Base-by-base conservation (phyloP, 1,140 invertebrate genomes). In the Amphibalanus amphitrite region DNA sequence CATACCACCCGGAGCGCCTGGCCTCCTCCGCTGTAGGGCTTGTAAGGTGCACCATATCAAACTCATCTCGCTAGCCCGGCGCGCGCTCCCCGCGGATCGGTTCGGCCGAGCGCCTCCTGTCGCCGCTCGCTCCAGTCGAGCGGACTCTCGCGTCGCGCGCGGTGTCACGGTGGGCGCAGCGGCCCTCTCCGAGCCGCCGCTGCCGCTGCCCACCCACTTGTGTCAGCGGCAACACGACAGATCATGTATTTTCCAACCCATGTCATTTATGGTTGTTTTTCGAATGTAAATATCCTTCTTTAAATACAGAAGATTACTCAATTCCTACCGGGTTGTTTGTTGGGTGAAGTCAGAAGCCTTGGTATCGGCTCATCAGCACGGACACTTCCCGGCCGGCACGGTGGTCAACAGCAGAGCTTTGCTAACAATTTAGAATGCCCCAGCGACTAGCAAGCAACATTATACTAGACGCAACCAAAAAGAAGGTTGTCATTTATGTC, bases 251-350 rank as follows among this genome's bases (percentile, higher is more conserved):
- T 59, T 59, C 47, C 47, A 59, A 59, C 47, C 47, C 47, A 59
- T 59, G 47, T 59, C 47, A 59, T 59, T 59, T 59, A 59, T 20
- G 47, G 47, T 59, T 59, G 47, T 59, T 59, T 59, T 59, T 59
- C 47, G 47, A 59, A 59, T 59, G 47, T 59, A 59, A 59, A 59
- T 59, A 59, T 59, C 47, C 47, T 59, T 59, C 47, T 59, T 59
- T 59, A 59, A 59, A 59, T 59, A 59, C 47, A 59, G 47, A 59
- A 59, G 13, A 59, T 59, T 59, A 59, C 47, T 59, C 47, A 23
- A 59, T 59, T 59, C 20, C 47, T 59, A 59, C 47, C 17, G 6
- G 6, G 13, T 20, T 23, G 20, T 8, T 59, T 59, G 10, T 6
- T 3, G 10, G 47, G 33, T 38, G 33, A 15, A 38, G 4, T 38